phyloP scores from a whole-genome alignment of 2,888 invertebrate genomes.

The Scrobipalpa atriplicella region DNA sequence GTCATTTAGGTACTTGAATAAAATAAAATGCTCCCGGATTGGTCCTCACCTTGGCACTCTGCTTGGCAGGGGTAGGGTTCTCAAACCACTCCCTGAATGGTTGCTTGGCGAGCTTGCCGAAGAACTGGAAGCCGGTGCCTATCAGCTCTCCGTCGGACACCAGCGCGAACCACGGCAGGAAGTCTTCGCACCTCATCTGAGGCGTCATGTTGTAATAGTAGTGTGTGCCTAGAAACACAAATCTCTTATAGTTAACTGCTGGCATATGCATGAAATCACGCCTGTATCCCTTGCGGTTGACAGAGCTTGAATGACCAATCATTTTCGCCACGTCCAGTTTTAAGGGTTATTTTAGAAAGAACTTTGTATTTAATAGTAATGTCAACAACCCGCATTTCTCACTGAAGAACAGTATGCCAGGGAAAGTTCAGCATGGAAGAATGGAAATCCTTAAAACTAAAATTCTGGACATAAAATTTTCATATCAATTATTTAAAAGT shows the following conservation, averaged over 20 bases:
- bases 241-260: background rate
- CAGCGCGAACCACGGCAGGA: slow-evolving; percentile 65
- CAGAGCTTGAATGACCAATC: background rate
- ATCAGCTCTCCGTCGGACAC: slow-evolving; percentile 56
- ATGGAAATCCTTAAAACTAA: too few species aligned
- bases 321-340: too few species aligned
- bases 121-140: slow-evolving; percentile 62
- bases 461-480: too few species aligned
- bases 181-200: slow-evolving; percentile 55
- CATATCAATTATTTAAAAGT: too few species aligned
- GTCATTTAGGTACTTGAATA: too few species aligned
- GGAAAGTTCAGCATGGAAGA: too few species aligned
- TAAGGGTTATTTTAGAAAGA: too few species aligned
- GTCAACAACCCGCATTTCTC: too few species aligned
- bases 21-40: too few species aligned
- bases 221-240: slow-evolving; percentile 54
- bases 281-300: background rate
- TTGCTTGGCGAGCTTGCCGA: slow-evolving; percentile 50
- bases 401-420: too few species aligned
- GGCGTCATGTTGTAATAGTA: slow-evolving; percentile 65
- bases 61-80: slow-evolving; percentile 39
- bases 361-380: too few species aligned
- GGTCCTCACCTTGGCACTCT: slow-evolving; percentile 42
- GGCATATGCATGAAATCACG: background rate
- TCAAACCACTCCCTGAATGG: slow-evolving; percentile 59